A percentile compares a stretch with the other conserved stretches of the same genome.
Evolutionary conservation across 1,140 invertebrate genomes (phyloP).

Genomic region (Ostrea denselamellosa): DNA sequence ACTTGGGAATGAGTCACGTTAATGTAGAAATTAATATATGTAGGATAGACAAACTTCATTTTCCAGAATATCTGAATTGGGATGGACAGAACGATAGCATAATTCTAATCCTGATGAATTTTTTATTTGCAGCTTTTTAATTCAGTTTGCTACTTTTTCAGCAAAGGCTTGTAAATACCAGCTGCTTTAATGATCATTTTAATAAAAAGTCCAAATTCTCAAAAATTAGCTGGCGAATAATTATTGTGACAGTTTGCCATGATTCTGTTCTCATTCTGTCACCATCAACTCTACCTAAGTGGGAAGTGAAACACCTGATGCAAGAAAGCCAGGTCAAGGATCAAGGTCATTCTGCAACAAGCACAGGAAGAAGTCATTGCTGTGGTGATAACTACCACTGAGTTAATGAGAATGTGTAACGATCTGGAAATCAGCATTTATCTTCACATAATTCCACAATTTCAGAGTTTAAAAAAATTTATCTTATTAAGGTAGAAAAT

Average conservation of each 20-base stretch:
- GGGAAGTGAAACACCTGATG: neutral
- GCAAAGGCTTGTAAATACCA: no score
- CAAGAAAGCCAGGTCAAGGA: neutral
- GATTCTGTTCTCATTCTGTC: neutral
- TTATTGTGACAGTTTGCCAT: neutral
- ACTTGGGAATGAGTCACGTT: neutral
- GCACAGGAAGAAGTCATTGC: neutral
- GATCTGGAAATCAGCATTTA: constrained; percentile 1
- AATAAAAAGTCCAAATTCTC: neutral
- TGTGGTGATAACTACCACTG: neutral
- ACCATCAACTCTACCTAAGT: neutral
- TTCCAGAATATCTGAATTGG: neutral
- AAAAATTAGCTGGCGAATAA: neutral
- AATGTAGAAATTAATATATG: neutral
- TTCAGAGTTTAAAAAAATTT: neutral
- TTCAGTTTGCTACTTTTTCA: neutral
- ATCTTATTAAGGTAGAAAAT: constrained; percentile 17
- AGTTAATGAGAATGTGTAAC: neutral
- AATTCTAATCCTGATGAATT: neutral
- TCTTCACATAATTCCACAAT: neutral
- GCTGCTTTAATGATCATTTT: neutral
- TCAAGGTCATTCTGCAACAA: constrained; percentile 11
- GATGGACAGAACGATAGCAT: neutral
- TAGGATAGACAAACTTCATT: neutral
- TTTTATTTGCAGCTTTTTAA: neutral